Conservation (phyloP, 1,140 invertebrate species). For the Tetramorium parvispinum region DNA sequence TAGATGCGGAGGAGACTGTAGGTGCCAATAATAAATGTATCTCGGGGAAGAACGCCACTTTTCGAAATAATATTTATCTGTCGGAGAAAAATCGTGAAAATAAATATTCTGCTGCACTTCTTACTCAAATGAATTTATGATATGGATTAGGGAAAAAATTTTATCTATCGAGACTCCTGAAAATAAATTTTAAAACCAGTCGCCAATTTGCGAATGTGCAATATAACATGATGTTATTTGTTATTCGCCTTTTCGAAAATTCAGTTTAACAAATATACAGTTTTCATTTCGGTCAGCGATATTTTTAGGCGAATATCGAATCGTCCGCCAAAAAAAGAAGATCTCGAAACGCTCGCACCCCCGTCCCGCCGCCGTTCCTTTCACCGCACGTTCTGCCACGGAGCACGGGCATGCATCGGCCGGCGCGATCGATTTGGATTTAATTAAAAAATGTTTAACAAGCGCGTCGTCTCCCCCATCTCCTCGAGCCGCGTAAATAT, state of each 20-base stretch:
- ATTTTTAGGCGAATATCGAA: slow-evolving; percentile 39
- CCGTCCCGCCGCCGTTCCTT: slow-evolving; percentile 4
- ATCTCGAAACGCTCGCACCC: slow-evolving; percentile 39
- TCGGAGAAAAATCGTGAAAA: not conserved
- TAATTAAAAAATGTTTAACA: slow-evolving; percentile 84
- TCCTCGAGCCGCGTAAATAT: slow-evolving; percentile 74
- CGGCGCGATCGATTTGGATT: slow-evolving; percentile 77
- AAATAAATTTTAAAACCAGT: not conserved
- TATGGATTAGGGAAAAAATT: not conserved
- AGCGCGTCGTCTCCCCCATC: slow-evolving; percentile 49
- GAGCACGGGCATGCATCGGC: slow-evolving; percentile 18
- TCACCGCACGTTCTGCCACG: slow-evolving; percentile 42
- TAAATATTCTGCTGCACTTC: not conserved
- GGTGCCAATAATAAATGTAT: slow-evolving; percentile 37
- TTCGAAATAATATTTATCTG: not conserved
- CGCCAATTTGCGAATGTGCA: not conserved
- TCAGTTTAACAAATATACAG: slow-evolving; percentile 30
- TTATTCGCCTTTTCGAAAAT: slow-evolving; percentile 6
- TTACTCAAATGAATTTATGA: not conserved
- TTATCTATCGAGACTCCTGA: not conserved
- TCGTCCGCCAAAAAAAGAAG: slow-evolving; percentile 49
- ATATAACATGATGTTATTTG: not conserved
- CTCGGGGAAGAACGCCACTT: not conserved
- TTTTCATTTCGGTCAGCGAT: slow-evolving; percentile 20
- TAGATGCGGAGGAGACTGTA: slow-evolving; percentile 5